phyloP scores from a whole-genome alignment of 2,113 vertebrate species.

The Gnathonemus echidnorhynchus region DNA sequence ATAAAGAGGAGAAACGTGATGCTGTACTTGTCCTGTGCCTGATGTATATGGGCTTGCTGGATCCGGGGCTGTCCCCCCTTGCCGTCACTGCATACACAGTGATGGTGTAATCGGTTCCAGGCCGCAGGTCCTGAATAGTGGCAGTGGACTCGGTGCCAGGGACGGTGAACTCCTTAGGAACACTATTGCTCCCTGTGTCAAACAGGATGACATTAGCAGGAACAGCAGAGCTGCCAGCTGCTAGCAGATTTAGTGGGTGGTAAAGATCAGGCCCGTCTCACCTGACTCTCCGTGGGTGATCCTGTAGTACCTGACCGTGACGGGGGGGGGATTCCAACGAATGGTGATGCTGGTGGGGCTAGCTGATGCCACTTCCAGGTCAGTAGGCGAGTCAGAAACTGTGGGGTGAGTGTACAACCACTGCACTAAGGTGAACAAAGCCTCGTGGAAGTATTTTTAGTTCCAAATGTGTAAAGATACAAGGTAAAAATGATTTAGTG shows the following conservation, averaged over 20 bases:
- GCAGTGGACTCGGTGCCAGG: constrained; percentile 76
- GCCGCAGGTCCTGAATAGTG: constrained; percentile 73
- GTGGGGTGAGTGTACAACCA: constrained; percentile 6
- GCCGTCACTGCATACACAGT: constrained; percentile 89
- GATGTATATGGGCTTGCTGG: constrained; percentile 85
- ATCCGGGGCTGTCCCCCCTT: constrained; percentile 91
- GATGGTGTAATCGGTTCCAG: constrained; percentile 83
- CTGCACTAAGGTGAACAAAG: neutral
- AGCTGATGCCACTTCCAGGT: constrained; percentile 74
- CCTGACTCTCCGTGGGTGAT: constrained; percentile 86
- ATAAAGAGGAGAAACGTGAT: neutral
- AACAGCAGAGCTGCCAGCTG: neutral
- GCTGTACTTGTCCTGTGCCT: constrained; percentile 76
- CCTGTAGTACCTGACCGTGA: constrained; percentile 89
- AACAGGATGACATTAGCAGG: neutral
- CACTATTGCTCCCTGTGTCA: constrained; percentile 67
- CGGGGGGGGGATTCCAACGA: constrained; percentile 84
- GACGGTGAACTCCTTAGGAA: constrained; percentile 82
- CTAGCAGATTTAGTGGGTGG: neutral
- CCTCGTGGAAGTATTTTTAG: neutral
- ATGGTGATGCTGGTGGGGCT: constrained; percentile 76
- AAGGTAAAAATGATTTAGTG: neutral
- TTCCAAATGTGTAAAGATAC: neutral
- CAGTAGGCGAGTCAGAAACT: constrained; percentile 91
- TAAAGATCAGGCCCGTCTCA: constrained; percentile 33